Percentiles rank a stretch among this genome's conserved stretches.
These are phyloP conservation scores for Xenops minutus DNA, from an alignment of 2,797 vertebrate genomes.

Conservation along the genomic window DNA sequence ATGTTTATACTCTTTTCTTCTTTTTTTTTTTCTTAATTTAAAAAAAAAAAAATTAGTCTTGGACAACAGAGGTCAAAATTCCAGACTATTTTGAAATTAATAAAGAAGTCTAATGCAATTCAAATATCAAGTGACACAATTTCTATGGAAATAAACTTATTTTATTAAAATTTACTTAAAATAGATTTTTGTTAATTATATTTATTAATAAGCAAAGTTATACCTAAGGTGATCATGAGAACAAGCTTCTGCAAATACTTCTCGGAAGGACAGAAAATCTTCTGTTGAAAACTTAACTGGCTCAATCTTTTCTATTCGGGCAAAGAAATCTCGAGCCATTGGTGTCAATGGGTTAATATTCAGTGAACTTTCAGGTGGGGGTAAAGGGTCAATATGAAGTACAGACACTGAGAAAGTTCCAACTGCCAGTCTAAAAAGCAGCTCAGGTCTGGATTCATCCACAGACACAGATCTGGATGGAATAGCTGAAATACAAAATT, in stretches of 20 bases:
- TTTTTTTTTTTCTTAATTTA: not conserved
- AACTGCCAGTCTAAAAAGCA: constrained; percentile 87
- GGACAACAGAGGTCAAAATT: not conserved
- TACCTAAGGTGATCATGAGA: constrained; percentile 97
- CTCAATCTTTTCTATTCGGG: constrained; percentile 80
- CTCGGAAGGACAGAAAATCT: constrained; percentile 85
- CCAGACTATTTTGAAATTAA: not conserved
- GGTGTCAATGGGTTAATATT: constrained; percentile 86
- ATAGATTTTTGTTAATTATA: constrained; percentile 11
- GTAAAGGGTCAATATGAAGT: constrained; percentile 95
- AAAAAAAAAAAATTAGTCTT: not conserved
- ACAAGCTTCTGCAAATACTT: constrained; percentile 91
- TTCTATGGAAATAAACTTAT: not conserved
- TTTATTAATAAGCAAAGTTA: constrained; percentile 59
- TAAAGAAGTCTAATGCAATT: not conserved
- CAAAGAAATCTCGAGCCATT: constrained; percentile 91
- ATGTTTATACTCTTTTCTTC: not conserved
- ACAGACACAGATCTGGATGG: constrained; percentile 86
- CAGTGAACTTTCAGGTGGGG: constrained; percentile 86
- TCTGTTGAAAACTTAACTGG: constrained; percentile 78
- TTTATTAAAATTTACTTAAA: not conserved
- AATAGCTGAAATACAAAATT: constrained; percentile 83
- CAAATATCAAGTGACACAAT: not conserved
- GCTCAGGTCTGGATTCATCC: constrained; percentile 94
- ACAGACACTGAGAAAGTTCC: constrained; percentile 88